Evolutionary conservation across 2,797 vertebrate genomes (phyloP).

Genomic region (Chloroceryle amazona): DNA sequence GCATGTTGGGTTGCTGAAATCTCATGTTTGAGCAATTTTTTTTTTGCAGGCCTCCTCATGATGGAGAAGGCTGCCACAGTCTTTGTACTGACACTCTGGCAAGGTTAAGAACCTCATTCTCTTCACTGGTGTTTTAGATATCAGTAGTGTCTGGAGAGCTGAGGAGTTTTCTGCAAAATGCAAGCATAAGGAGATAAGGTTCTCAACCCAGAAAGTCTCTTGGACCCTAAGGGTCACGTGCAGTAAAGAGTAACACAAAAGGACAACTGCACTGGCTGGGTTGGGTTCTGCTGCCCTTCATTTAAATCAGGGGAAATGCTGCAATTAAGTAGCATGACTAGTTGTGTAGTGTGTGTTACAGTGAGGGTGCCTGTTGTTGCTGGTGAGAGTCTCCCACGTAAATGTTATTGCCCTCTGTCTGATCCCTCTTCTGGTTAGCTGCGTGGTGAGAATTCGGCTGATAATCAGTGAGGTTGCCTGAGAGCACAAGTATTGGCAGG

Average conservation of each 20-base stretch:
- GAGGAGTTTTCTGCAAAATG: background rate
- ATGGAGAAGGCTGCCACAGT: background rate
- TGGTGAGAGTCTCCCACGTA: background rate
- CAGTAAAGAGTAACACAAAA: background rate
- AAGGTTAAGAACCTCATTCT: background rate
- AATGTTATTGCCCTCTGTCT: background rate
- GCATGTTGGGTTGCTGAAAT: slow-evolving; percentile 63
- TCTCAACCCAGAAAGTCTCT: background rate
- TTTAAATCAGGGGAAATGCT: background rate
- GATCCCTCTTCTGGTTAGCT: background rate
- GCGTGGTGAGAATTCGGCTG: background rate
- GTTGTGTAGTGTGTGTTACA: background rate
- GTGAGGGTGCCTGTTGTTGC: background rate
- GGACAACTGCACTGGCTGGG: accelerated
- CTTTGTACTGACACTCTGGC: background rate
- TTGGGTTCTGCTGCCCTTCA: background rate
- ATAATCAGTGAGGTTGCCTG: background rate
- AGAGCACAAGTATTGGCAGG: background rate
- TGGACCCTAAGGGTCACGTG: background rate
- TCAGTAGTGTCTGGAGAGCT: background rate
- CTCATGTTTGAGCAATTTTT: slow-evolving; percentile 50
- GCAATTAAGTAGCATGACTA: background rate
- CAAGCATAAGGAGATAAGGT: background rate
- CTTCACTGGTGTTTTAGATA: background rate
- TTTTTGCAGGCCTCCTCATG: background rate